Conservation (phyloP, 1,140 invertebrate species). For the Pemphigus obesinymphae region DNA sequence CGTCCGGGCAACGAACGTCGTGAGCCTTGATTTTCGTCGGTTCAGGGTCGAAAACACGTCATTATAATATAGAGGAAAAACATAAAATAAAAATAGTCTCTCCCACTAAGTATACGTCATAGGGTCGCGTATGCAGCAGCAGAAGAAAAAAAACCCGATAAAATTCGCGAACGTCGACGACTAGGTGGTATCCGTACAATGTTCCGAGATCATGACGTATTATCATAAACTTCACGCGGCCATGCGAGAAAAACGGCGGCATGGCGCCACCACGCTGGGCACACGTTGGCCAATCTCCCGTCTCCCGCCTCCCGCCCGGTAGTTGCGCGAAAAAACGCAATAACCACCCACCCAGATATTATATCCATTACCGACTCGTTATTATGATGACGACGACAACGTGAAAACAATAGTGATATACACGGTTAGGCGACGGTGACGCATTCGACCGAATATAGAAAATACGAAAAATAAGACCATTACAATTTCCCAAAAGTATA, state of each 20-base stretch:
- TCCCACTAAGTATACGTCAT: neutral
- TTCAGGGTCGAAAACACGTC: neutral
- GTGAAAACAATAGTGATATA: too few species aligned
- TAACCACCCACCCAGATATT: too few species aligned
- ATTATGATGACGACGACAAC: neutral
- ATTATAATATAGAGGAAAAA: too few species aligned
- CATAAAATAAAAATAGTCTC: too few species aligned
- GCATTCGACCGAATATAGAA: too few species aligned
- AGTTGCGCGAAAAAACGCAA: neutral
- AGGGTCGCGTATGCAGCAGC: neutral
- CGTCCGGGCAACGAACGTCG: neutral
- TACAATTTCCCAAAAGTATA: too few species aligned
- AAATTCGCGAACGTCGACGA: neutral
- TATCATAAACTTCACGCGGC: too few species aligned
- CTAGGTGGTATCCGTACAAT: neutral
- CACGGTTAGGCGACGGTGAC: too few species aligned
- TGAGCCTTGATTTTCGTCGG: neutral
- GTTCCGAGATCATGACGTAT: neutral
- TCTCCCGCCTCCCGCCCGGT: neutral
- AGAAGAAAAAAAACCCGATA: neutral
- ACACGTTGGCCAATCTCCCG: neutral
- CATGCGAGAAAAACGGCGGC: slow-evolving; percentile 16
- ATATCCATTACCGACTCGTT: neutral
- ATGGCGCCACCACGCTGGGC: slow-evolving; percentile 1
- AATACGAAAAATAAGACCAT: too few species aligned